Conservation (phyloP, 2,113 vertebrate genomes). For the Bos javanicus region DNA sequence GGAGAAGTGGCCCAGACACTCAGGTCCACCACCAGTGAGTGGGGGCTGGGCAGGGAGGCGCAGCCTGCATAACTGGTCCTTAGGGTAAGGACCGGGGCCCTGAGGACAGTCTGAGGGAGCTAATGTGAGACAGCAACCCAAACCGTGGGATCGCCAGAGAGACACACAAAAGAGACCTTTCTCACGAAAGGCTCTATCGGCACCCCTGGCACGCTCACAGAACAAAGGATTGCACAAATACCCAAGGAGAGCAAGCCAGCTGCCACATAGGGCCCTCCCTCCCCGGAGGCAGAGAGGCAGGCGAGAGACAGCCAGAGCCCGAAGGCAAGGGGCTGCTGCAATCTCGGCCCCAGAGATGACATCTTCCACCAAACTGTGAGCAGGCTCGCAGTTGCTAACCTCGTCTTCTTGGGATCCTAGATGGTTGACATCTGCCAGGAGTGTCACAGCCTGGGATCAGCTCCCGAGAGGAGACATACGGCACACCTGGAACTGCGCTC, state of each 20-base stretch:
- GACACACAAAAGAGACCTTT: neutral
- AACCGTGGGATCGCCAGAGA: neutral
- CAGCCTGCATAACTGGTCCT: neutral
- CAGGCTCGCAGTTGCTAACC: neutral
- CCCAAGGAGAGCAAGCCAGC: neutral
- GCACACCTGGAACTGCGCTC: neutral
- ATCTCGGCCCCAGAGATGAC: neutral
- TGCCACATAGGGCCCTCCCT: neutral
- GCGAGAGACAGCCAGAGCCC: fast-evolving
- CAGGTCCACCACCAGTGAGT: neutral
- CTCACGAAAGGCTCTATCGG: neutral
- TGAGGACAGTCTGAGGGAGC: neutral
- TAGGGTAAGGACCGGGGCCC: neutral
- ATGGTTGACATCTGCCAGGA: neutral
- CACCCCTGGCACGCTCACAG: neutral
- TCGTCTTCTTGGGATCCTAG: neutral
- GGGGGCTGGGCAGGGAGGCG: neutral
- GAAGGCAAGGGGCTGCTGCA: neutral
- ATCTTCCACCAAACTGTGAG: neutral
- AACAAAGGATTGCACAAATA: neutral
- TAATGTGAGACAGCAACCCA: neutral
- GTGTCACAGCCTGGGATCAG: neutral
- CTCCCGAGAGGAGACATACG: neutral
- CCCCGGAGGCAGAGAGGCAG: neutral
- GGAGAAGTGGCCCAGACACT: neutral